Evolutionary conservation across 1,140 invertebrate genomes (phyloP), one percentile per base, ranked within the genome.

Genomic region (Zaprionus tsacasi): DNA sequence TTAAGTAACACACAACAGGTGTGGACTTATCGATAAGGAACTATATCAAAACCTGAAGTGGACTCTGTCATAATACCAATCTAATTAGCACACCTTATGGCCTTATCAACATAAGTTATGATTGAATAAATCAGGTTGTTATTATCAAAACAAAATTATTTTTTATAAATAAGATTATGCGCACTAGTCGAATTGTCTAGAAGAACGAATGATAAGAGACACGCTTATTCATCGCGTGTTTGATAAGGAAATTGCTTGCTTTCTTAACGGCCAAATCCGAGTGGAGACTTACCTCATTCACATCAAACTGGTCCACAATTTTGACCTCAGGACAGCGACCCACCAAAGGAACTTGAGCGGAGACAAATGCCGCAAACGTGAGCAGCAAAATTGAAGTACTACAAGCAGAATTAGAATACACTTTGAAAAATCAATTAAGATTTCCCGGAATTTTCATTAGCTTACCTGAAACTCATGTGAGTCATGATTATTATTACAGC

Each of bases 271-370:
- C n/a, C n/a, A n/a, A n/a, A n/a, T n/a, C n/a, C n/a, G n/a, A n/a
- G n/a, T n/a, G 36, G 8, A 4, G 3, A 93, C 92, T 93, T 91
- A 96, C 95, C 89, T 87, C 93, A 3, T 92, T 72, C 1, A 94
- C 77, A 56, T 95, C 93, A 74, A 96, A 96, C 65, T 94, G 92
- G 13, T 91, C 79, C 91, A 95, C 93, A n/a, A 94, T 93, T 66
- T 94, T 93, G 0, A 96, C 93, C 35, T 95, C 93, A 2, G 95
- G 95, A 86, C 96, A 96, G 0, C 90, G 76, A 8, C 95, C 95
- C 12, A 95, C 92, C 76, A 95, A 94, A 1, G 95, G 94, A 3
- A 96, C 93, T 82, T 96, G 96, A 0, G 93, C 94, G 2, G 69
- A 61, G 63, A 38, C 76, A 45, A 73, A 60, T 7, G 70, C 64